phyloP scores from a whole-genome alignment of 2,888 invertebrate genomes.

The Smittia aterrima region DNA sequence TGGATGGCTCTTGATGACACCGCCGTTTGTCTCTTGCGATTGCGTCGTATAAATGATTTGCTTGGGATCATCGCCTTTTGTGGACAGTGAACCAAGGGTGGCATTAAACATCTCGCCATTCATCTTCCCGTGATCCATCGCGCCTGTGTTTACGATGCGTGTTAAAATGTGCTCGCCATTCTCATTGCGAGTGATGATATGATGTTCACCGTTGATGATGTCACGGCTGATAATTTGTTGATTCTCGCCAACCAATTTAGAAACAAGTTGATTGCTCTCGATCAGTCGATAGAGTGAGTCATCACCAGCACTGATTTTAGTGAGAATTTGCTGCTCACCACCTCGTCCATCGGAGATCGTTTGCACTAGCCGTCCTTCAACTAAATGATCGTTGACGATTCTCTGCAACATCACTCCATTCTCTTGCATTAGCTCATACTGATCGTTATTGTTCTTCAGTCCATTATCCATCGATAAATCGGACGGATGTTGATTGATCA shows the following conservation, averaged over 20 bases:
- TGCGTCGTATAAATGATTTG: constrained; percentile 54
- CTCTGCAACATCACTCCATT: constrained; percentile 36
- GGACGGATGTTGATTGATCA: constrained; percentile 35
- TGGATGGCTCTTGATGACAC: constrained; percentile 30
- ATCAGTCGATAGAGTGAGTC: constrained; percentile 54
- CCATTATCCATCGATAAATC: constrained; percentile 37
- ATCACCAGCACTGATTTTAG: constrained; percentile 25
- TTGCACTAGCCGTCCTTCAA: constrained; percentile 18
- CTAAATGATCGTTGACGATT: constrained; percentile 23
- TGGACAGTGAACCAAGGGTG: constrained; percentile 1
- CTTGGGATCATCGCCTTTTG: constrained; percentile 43
- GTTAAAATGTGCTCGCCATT: constrained; percentile 55
- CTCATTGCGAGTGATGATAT: constrained; percentile 54
- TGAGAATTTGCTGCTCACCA: constrained; percentile 18
- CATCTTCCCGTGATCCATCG: background rate
- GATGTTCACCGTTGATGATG: constrained; percentile 54
- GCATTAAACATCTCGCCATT: constrained; percentile 30
- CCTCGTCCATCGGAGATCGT: constrained; percentile 25
- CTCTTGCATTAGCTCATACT: constrained; percentile 33
- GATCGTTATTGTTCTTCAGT: constrained; percentile 15
- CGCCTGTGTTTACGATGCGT: constrained; percentile 49
- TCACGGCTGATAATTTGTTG: constrained; percentile 55
- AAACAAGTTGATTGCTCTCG: constrained; percentile 49
- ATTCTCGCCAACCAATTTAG: constrained; percentile 48
- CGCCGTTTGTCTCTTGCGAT: background rate